These are phyloP conservation scores for Spea multiplicata DNA, from an alignment of 2,113 vertebrate species.

Conservation along the genomic window DNA sequence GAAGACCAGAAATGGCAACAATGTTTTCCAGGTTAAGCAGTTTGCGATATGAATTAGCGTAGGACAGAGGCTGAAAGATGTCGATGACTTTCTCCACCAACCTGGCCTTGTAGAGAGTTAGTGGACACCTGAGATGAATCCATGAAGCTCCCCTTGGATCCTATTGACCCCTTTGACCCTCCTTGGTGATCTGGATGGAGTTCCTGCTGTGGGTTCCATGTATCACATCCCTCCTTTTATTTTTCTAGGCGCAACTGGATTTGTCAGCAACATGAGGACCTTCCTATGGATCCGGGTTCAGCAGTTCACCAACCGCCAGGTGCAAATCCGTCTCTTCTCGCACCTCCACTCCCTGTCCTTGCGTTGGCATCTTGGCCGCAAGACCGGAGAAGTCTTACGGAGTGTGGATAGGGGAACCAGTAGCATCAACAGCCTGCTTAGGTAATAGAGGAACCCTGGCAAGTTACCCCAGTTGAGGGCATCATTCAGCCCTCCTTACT, in stretches of 20 bases:
- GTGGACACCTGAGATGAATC: too few species aligned
- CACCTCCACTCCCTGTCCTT: conserved; percentile 86
- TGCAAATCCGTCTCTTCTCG: conserved; percentile 84
- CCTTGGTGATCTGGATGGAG: too few species aligned
- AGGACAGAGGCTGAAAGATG: too few species aligned
- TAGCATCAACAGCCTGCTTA: conserved; percentile 88
- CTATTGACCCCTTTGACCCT: not conserved
- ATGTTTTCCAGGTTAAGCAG: too few species aligned
- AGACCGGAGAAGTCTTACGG: conserved; percentile 87
- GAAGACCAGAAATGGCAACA: too few species aligned
- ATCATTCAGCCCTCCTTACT: too few species aligned
- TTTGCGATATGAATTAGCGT: too few species aligned
- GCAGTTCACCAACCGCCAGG: conserved; percentile 85
- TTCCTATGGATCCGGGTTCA: conserved; percentile 96
- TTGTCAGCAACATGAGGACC: conserved; percentile 85
- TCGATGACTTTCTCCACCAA: too few species aligned
- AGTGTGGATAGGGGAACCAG: conserved; percentile 88
- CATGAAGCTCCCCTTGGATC: not conserved
- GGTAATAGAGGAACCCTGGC: conserved; percentile 60
- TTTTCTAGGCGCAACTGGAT: conserved; percentile 73
- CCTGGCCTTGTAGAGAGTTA: too few species aligned
- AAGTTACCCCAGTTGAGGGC: not conserved
- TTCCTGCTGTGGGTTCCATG: fast-evolving
- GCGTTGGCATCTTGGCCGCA: conserved; percentile 90
- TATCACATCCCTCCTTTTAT: fast-evolving